phyloP scores from a whole-genome alignment of 2,797 vertebrate species.

The Ceryle rudis region DNA sequence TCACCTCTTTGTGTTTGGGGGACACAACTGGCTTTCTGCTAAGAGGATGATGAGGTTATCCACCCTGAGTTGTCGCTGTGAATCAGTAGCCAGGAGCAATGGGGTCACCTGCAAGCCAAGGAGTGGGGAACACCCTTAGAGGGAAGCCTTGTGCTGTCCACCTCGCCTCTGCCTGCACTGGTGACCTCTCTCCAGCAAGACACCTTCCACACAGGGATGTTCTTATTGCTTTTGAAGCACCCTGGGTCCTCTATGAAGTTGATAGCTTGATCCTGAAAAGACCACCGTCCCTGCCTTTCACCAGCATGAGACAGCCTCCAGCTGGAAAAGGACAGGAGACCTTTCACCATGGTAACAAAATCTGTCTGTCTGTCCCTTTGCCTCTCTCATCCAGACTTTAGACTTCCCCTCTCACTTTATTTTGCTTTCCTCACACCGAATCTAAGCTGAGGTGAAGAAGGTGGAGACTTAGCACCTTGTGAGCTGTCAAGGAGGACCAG shows the following conservation, averaged over 20 bases:
- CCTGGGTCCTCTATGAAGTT: neutral
- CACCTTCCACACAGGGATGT: neutral
- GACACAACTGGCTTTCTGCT: slow-evolving; percentile 1
- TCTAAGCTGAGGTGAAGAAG: neutral
- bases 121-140: neutral
- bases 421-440: neutral
- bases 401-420: neutral
- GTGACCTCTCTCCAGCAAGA: neutral
- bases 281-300: neutral
- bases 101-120: neutral
- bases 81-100: neutral
- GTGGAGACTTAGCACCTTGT: neutral
- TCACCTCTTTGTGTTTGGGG: neutral
- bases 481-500: neutral
- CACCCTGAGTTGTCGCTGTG: neutral
- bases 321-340: neutral
- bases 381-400: neutral
- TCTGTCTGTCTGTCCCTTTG: neutral
- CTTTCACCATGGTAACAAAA: neutral
- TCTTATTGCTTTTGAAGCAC: neutral
- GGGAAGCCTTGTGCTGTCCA: neutral
- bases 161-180: neutral
- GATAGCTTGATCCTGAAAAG: neutral
- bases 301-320: neutral
- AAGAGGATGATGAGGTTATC: neutral